These are phyloP conservation scores for Neostethus bicornis DNA, from an alignment of 2,797 vertebrate genomes.

Conservation along the genomic window DNA sequence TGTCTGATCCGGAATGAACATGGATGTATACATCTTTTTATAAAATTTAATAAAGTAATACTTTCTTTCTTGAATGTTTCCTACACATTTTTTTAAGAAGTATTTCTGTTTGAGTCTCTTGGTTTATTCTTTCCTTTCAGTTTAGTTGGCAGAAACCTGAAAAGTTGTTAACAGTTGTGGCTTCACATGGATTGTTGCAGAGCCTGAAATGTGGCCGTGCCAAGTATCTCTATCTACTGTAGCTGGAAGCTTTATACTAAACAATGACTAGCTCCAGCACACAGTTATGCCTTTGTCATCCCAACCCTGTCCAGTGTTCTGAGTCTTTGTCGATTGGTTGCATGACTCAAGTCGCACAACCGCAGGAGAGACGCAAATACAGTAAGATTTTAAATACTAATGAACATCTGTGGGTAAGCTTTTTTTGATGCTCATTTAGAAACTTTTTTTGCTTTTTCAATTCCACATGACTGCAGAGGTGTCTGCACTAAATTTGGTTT, in stretches of 20 bases:
- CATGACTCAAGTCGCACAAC: slow-evolving; percentile 26
- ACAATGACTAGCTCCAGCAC: slow-evolving; percentile 61
- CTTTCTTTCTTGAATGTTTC: not conserved
- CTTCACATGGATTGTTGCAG: slow-evolving; percentile 21
- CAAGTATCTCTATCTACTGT: slow-evolving; percentile 63
- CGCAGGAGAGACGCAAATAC: slow-evolving; percentile 4
- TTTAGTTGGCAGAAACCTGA: slow-evolving; percentile 7
- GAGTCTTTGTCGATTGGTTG: slow-evolving; percentile 15
- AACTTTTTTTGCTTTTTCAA: not conserved
- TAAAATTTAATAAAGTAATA: not conserved
- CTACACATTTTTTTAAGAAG: no score
- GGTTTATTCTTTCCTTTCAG: slow-evolving; percentile 8
- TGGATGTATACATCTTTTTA: not conserved
- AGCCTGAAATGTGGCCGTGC: slow-evolving; percentile 44
- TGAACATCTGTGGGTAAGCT: slow-evolving; percentile 15
- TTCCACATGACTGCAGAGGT: slow-evolving; percentile 2
- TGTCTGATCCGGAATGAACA: slow-evolving; percentile 1
- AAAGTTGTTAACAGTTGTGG: slow-evolving; percentile 3
- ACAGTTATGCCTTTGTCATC: slow-evolving; percentile 59
- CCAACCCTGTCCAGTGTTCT: slow-evolving; percentile 36
- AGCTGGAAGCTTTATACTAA: slow-evolving; percentile 53
- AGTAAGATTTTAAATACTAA: not conserved
- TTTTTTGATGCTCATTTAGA: not conserved
- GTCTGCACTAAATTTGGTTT: slow-evolving; percentile 9
- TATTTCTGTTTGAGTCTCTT: slow-evolving; percentile 6